Percentiles rank a stretch among this genome's conserved stretches.
Evolutionary conservation across 2,888 invertebrate species (phyloP).

Genomic region (Tridacna crocea): DNA sequence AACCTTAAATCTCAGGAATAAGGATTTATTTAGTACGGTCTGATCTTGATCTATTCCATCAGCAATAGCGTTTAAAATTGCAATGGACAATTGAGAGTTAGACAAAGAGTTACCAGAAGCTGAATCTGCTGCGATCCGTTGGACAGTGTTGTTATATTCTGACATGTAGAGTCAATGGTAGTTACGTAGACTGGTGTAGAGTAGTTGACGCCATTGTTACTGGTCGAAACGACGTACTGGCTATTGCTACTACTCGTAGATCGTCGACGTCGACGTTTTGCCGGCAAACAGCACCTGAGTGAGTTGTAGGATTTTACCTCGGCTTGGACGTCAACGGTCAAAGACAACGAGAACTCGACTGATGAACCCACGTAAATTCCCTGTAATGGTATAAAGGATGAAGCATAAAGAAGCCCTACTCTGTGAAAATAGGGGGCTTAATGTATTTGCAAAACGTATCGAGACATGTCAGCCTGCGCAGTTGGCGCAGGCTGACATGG

Average conservation of each 20-base stretch:
- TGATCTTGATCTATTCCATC: no score
- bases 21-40: no score
- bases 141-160: constrained; percentile 4
- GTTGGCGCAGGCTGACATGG: no score
- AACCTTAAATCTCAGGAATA: no score
- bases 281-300: constrained; percentile 4
- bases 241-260: not conserved
- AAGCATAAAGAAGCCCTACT: not conserved
- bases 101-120: constrained; percentile 3
- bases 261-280: constrained; percentile 9
- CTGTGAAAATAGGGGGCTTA: no score
- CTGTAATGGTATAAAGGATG: not conserved
- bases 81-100: no score
- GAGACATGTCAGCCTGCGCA: no score
- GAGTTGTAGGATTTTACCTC: constrained; percentile 3
- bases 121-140: constrained; percentile 11
- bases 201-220: constrained; percentile 12
- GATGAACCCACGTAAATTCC: not conserved
- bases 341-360: not conserved
- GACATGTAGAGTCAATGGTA: constrained; percentile 2
- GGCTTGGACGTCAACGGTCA: not conserved
- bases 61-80: no score
- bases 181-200: constrained; percentile 2
- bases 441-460: no score
- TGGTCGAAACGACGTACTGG: not conserved